Evolutionary conservation across 2,797 vertebrate genomes (phyloP), one percentile per base, ranked within the genome.

Genomic region (Cottoperca gobio): DNA sequence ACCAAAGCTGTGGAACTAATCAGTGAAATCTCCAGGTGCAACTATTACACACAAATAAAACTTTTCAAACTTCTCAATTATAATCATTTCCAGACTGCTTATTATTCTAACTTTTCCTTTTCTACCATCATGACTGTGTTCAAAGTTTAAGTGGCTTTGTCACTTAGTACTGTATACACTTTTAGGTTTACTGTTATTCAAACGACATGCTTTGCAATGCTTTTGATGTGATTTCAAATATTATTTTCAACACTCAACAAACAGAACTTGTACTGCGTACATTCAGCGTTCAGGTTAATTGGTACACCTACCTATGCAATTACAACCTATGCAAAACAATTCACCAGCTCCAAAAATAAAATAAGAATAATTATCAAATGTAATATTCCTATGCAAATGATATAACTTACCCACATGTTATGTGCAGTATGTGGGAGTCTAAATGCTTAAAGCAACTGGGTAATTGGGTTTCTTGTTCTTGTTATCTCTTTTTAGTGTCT

Each of bases 101-200:
- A 58, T 40, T 40, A 46, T 46, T 70, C 13, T 5, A 4, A 78
- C 23, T 59, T 62, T 60, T n/a, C 19, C 26, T 26, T 26, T 26
- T 26, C 19, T 1, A 2, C 40, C 31, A 40, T 14, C 17, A 4
- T 6, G 6, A 33, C n/a, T 0, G 3, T 8, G 14, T 57, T 62
- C 26, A 33, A 57, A 59, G 23, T 54, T 23, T 21, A 24, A 42
- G 45, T 57, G 14, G 14, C 46, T 8, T 0, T 2, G n/a, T 21
- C 12, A 16, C 16, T 58, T 33, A 33, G 17, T 23, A 10, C 9
- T 8, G 9, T 2, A 5, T 0, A 31, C 31, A 6, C 8, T 33
- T n/a, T n/a, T n/a, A n/a, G n/a, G 31, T 33, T 6, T 33, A 8
- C 8, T 12, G 37, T 33, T n/a, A n/a, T 28, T 58, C 21, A 23